Evolutionary conservation across 2,113 vertebrate species (phyloP), one percentile per base, ranked within the genome.

Genomic region (Sminthopsis crassicaudata): DNA sequence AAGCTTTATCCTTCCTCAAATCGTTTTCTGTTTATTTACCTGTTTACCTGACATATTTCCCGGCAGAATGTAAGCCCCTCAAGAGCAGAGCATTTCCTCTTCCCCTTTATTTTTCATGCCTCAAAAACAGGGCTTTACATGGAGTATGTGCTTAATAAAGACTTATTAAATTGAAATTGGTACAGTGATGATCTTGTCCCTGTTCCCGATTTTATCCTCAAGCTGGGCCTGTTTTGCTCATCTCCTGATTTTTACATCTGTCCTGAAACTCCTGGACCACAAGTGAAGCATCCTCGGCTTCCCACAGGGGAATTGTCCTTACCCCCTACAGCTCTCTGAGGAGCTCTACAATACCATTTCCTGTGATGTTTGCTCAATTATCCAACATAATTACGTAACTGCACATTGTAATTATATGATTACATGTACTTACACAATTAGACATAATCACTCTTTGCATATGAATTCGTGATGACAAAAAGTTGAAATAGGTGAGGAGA

Each of bases 401-500:
- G 2, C 42, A 91, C 53, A 96, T 92, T 97, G 46, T 96, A 95
- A 96, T 97, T 96, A 91, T 95, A 94, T 93, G 91, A 96, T 96
- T 97, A 96, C 52, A 92, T 91, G 27, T 96, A 27, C 93, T 97
- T 96, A 91, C n/a, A 89, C 91, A 95, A 95, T 97, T 96, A 97
- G 53, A 91, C 90, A 95, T 95, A 97, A 97, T 96, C 67, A 96
- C 26, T 51, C 46, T 91, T 96, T 89, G 42, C 94, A 95, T 76
- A 89, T 92, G 92, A 95, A 95, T 91, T 42, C 9, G 60, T 84
- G 93, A 93, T 94, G 52, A 94, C n/a, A 93, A 95, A 96, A 95
- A 92, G 27, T 93, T 94, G 50, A 52, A 93, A 16, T 8, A 96
- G 94, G 94, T 50, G 12, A 92, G 53, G 48, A 94, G 19, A 24